phyloP scores from a whole-genome alignment of 2,888 invertebrate genomes.

The Oscheius sp. region DNA sequence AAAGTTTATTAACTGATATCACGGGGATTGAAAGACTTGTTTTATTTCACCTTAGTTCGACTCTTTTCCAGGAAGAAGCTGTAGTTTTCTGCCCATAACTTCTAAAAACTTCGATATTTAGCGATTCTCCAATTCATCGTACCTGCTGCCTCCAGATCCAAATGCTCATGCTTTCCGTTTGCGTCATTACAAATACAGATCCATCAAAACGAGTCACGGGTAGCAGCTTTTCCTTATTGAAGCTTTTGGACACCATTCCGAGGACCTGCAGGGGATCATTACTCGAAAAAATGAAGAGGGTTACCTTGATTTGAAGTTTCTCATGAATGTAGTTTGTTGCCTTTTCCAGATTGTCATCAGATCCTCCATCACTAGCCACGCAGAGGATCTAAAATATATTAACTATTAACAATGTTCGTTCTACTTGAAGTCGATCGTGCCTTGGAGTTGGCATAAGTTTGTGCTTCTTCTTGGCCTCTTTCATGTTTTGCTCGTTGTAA shows the following conservation, averaged over 20 bases:
- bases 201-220: slow-evolving; percentile 68
- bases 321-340: slow-evolving; percentile 67
- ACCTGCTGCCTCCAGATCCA: slow-evolving; percentile 72
- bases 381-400: slow-evolving; percentile 57
- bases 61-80: slow-evolving; percentile 47
- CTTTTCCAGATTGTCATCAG: slow-evolving; percentile 66
- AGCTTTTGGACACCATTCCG: slow-evolving; percentile 54
- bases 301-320: slow-evolving; percentile 60
- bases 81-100: slow-evolving; percentile 60
- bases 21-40: not conserved
- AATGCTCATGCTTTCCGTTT: slow-evolving; percentile 67
- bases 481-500: slow-evolving; percentile 70
- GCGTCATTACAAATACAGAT: slow-evolving; percentile 65
- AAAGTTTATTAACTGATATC: not conserved
- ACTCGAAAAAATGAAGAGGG: not conserved
- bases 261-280: slow-evolving; percentile 41
- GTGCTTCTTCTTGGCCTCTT: slow-evolving; percentile 54
- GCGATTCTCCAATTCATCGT: not conserved
- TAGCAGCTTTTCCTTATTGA: slow-evolving; percentile 61
- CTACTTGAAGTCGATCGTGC: slow-evolving; percentile 66
- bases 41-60: slow-evolving; percentile 7
- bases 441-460: slow-evolving; percentile 66
- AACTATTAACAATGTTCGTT: too few species aligned
- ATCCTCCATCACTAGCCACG: slow-evolving; percentile 67
- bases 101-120: slow-evolving; percentile 40